Evolutionary conservation across 2,888 invertebrate genomes (phyloP), one percentile per base, ranked within the genome.

Genomic region (Shargacucullia verbasci): DNA sequence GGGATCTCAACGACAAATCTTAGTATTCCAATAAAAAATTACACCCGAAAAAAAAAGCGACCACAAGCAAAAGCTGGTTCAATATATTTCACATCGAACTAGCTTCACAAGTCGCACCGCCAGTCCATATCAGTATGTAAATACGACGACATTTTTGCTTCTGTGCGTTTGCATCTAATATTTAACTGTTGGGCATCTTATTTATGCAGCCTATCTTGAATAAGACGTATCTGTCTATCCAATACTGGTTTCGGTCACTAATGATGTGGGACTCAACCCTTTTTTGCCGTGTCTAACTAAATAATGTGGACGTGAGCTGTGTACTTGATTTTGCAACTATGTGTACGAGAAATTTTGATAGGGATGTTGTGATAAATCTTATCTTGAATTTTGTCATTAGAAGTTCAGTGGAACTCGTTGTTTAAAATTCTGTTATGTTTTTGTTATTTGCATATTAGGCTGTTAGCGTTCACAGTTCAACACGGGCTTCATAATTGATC

Each of bases 141-240:
- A 92, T 92, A 66, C 58, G 57, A 67, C 87, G 79, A 87, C 91
- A 91, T 92, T 91, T 93, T 92, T 92, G 87, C 87, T 72, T 81
- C 73, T 67, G 83, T 88, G 88, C 89, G 90, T 90, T 90, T 92
- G 92, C 91, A 92, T 92, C 87, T 91, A 89, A 91, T 91, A 89
- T 90, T 90, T 91, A 85, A 87, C 85, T 83, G 81, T 82, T 73
- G 81, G 76, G 83, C 87, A 85, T 91, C 90, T 90, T 90, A 85
- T 91, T 91, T 89, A 90, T 92, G 78, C 82, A 73, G 74, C 61
- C 67, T 61, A 74, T 65, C 79, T 78, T 86, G 92, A 94, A 86
- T 91, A 88, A 94, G 86, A 76, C 69, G 76, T 92, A 87, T 84
- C 88, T 87, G 88, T 91, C 89, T 78, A 73, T 76, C 74, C 61